phyloP scores from a whole-genome alignment of 2,888 invertebrate species.

The Drosophila ustulata region DNA sequence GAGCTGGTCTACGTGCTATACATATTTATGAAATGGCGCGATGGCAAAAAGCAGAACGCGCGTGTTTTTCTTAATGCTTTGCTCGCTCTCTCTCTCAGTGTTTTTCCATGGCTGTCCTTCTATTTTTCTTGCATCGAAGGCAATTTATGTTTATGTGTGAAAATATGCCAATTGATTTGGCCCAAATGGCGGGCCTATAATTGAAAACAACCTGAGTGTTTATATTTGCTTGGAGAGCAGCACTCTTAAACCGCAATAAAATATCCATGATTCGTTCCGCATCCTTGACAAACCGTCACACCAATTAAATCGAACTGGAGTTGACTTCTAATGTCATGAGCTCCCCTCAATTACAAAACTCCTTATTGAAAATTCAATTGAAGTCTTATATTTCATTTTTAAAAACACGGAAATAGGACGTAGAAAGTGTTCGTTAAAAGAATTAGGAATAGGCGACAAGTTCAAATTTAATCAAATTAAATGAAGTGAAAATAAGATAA shows the following conservation, averaged over 20 bases:
- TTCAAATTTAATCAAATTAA: too few species aligned
- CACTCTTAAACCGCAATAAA: slow-evolving; percentile 39
- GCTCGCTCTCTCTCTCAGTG: not conserved
- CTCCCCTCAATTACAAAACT: not conserved
- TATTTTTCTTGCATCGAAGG: slow-evolving; percentile 33
- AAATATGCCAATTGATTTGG: slow-evolving; percentile 71
- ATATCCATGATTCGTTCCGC: slow-evolving; percentile 10
- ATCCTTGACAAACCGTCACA: slow-evolving; percentile 9
- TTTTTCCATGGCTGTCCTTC: not conserved
- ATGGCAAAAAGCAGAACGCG: slow-evolving; percentile 49
- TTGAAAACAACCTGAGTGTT: slow-evolving; percentile 48
- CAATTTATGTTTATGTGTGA: slow-evolving; percentile 78
- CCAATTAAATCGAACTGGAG: slow-evolving; percentile 22
- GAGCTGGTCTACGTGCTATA: slow-evolving; percentile 77
- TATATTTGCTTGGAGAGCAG: slow-evolving; percentile 10
- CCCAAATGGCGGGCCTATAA: slow-evolving; percentile 52
- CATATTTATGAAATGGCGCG: slow-evolving; percentile 70
- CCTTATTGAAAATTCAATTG: not conserved
- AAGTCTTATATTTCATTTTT: not conserved
- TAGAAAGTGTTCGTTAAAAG: not conserved
- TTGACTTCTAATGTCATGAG: slow-evolving; percentile 13
- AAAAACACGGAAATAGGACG: not conserved
- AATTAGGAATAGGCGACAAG: too few species aligned
- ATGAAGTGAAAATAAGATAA: too few species aligned
- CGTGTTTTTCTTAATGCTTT: slow-evolving; percentile 62